phyloP scores from a whole-genome alignment of 2,113 vertebrate genomes.

The Malaclemys terrapin region DNA sequence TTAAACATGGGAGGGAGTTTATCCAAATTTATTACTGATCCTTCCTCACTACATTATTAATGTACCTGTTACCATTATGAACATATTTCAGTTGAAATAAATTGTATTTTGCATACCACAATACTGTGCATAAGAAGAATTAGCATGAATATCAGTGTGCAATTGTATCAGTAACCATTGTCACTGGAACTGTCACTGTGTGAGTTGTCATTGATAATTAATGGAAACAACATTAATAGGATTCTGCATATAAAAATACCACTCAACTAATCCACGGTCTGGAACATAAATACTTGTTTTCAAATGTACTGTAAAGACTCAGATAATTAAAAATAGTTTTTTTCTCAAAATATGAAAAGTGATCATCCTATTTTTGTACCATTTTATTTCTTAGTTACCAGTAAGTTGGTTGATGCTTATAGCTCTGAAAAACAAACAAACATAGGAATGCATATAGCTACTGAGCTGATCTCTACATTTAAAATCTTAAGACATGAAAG shows the following conservation, averaged over 20 bases:
- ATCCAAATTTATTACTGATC: neutral
- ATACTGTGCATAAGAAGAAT: neutral
- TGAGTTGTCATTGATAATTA: neutral
- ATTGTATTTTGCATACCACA: neutral
- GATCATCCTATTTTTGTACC: neutral
- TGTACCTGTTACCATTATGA: neutral
- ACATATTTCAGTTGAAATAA: neutral
- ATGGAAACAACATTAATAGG: neutral
- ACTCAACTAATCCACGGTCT: neutral
- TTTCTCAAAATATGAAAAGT: neutral
- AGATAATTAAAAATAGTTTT: neutral
- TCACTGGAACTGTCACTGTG: neutral
- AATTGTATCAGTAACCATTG: fast-evolving
- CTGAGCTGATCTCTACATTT: neutral
- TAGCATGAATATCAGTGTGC: neutral
- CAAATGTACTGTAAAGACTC: neutral
- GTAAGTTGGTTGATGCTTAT: neutral
- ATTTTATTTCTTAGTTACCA: neutral
- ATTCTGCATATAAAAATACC: neutral
- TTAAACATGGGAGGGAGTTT: neutral
- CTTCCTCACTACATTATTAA: neutral
- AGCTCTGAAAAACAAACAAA: neutral
- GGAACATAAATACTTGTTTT: neutral
- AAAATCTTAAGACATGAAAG: neutral
- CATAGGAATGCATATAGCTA: neutral